These are phyloP conservation scores for Magallana ariakensis DNA, from an alignment of 1,140 invertebrate genomes.

Conservation along the genomic window DNA sequence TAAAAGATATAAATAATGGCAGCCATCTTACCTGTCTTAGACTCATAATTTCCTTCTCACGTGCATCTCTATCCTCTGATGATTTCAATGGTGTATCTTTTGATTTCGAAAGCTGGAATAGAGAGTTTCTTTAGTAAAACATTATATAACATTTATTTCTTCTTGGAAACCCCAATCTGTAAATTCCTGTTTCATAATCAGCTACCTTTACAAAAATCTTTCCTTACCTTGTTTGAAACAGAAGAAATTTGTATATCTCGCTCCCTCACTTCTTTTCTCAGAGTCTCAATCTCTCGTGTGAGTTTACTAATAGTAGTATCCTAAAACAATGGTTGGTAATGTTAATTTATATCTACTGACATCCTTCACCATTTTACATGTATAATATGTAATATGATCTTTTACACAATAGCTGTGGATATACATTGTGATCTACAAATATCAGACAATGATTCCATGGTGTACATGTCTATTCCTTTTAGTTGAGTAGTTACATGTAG, in stretches of 20 bases:
- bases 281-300: slow-evolving; percentile 77
- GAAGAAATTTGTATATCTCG: slow-evolving; percentile 72
- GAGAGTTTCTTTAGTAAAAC: not conserved
- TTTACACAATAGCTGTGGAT: too few relatives aligned
- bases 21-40: slow-evolving; percentile 71
- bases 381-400: too few relatives aligned
- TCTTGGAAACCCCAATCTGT: too few relatives aligned
- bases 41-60: slow-evolving; percentile 77
- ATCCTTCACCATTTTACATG: too few relatives aligned
- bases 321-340: slow-evolving; percentile 61
- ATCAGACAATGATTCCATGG: too few relatives aligned
- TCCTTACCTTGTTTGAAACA: slow-evolving; percentile 70
- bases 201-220: too few relatives aligned
- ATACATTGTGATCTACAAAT: too few relatives aligned
- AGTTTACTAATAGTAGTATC: slow-evolving; percentile 78
- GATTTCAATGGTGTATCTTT: slow-evolving; percentile 60
- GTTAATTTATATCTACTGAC: too few relatives aligned
- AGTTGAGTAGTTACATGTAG: too few relatives aligned
- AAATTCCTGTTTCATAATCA: too few relatives aligned
- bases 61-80: slow-evolving; percentile 74
- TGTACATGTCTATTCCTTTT: too few relatives aligned
- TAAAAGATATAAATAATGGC: not conserved
- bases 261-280: slow-evolving; percentile 77
- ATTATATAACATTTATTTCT: too few relatives aligned
- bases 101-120: slow-evolving; percentile 60